These are phyloP conservation scores for Leptoclinus maculatus DNA, from an alignment of 2,797 vertebrate genomes.

Conservation along the genomic window DNA sequence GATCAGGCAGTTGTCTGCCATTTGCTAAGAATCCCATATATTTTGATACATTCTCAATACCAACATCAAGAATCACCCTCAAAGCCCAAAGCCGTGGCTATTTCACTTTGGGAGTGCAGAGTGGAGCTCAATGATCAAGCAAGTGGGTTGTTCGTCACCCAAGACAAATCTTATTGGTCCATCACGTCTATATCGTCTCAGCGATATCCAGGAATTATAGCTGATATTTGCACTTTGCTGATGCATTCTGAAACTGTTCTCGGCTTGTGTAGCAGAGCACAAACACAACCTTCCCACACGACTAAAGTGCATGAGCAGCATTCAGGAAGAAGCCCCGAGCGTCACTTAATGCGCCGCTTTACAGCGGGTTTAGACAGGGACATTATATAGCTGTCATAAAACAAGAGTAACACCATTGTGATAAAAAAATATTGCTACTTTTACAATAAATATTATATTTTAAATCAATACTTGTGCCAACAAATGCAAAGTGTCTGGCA, in stretches of 20 bases:
- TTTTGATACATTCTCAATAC: neutral
- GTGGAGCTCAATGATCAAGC: neutral
- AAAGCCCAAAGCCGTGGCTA: neutral
- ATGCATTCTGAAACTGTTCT: neutral
- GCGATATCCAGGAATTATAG: neutral
- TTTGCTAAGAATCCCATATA: slow-evolving; percentile 11
- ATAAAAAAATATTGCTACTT: slow-evolving; percentile 7
- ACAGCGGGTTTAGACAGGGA: neutral
- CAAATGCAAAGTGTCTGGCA: neutral
- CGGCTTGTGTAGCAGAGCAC: slow-evolving; percentile 13
- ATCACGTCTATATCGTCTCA: neutral
- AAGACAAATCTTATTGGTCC: neutral
- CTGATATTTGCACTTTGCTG: slow-evolving; percentile 21
- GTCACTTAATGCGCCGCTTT: neutral
- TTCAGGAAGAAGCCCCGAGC: slow-evolving; percentile 3
- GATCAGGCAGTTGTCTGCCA: slow-evolving; percentile 13
- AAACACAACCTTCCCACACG: neutral
- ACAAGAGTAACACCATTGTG: neutral
- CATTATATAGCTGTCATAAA: slow-evolving; percentile 21
- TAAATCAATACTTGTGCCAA: neutral
- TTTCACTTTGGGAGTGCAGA: neutral
- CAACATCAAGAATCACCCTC: neutral
- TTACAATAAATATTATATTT: slow-evolving; percentile 5
- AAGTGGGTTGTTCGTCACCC: neutral
- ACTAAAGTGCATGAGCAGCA: slow-evolving; percentile 13